A percentile compares a stretch with the other conserved stretches of the same genome.
phyloP scores from a whole-genome alignment of 2,113 vertebrate species.

The Xenopus laevis region DNA sequence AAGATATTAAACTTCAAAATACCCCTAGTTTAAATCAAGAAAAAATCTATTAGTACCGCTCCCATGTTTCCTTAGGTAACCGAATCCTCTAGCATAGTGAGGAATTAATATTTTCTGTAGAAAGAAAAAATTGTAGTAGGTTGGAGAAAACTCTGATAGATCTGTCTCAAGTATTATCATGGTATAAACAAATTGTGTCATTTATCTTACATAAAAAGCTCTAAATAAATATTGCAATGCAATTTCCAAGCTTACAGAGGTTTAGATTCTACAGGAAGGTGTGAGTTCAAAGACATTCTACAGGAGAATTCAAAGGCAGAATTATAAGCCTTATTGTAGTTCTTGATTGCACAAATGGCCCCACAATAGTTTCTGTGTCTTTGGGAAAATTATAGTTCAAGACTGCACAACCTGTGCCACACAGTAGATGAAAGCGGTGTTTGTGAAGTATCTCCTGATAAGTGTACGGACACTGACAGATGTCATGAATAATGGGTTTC shows the following conservation, averaged over 20 bases:
- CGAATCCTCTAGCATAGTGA: no score
- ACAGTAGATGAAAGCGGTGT: constrained; percentile 14
- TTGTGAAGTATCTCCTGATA: constrained; percentile 13
- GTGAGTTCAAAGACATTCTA: constrained; percentile 24
- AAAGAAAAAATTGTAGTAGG: no score
- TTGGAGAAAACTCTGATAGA: no score
- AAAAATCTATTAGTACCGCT: background rate
- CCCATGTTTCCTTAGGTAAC: no score
- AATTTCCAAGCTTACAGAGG: constrained; percentile 16
- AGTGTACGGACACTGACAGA: constrained; percentile 14
- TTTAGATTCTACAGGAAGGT: constrained; percentile 3
- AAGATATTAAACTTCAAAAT: constrained; percentile 15
- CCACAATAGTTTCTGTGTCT: constrained; percentile 13
- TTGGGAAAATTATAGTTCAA: constrained; percentile 12
- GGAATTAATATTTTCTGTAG: no score
- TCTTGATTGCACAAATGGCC: constrained; percentile 15
- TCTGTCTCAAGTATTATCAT: no score
- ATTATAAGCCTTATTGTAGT: constrained; percentile 1
- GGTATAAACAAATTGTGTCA: no score
- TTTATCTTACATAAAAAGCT: background rate
- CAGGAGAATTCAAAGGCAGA: constrained; percentile 4
- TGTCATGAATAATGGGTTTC: constrained; percentile 20
- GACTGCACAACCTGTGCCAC: background rate
- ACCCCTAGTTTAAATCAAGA: background rate
- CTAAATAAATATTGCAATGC: constrained; percentile 6